These are phyloP conservation scores for Sminthopsis crassicaudata DNA, from an alignment of 2,113 vertebrate species.

Conservation along the genomic window DNA sequence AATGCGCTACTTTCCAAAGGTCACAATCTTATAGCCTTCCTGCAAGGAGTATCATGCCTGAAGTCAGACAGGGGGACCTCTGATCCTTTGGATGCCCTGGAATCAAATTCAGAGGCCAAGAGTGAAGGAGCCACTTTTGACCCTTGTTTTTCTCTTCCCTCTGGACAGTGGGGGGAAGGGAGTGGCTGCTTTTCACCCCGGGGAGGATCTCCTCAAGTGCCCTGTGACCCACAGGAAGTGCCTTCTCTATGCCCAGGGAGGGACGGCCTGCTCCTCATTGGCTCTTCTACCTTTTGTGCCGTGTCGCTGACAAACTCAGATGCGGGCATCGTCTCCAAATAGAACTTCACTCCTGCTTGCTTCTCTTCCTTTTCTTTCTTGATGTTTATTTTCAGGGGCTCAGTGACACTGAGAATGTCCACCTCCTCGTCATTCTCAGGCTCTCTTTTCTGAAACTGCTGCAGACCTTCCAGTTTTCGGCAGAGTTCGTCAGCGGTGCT, in stretches of 20 bases:
- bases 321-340: constrained; percentile 87
- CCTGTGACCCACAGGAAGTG: background rate
- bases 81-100: background rate
- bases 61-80: background rate
- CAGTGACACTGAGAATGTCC: constrained; percentile 89
- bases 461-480: constrained; percentile 92
- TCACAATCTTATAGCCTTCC: background rate
- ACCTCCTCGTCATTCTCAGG: constrained; percentile 92
- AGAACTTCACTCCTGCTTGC: constrained; percentile 92
- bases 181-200: accelerated
- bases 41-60: background rate
- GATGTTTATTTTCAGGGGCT: constrained; percentile 89
- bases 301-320: constrained; percentile 92
- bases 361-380: constrained; percentile 95
- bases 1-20: background rate
- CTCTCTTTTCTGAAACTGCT: constrained; percentile 94
- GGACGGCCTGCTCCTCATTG: background rate
- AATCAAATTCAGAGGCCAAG: background rate
- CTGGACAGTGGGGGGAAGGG: background rate
- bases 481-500: constrained; percentile 90
- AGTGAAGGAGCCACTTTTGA: background rate
- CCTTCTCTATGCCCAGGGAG: background rate
- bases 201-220: no score
- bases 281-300: constrained; percentile 90
- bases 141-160: no score